Base-by-base conservation (phyloP, 1,140 invertebrate species). In the Musca vetustissima region DNA sequence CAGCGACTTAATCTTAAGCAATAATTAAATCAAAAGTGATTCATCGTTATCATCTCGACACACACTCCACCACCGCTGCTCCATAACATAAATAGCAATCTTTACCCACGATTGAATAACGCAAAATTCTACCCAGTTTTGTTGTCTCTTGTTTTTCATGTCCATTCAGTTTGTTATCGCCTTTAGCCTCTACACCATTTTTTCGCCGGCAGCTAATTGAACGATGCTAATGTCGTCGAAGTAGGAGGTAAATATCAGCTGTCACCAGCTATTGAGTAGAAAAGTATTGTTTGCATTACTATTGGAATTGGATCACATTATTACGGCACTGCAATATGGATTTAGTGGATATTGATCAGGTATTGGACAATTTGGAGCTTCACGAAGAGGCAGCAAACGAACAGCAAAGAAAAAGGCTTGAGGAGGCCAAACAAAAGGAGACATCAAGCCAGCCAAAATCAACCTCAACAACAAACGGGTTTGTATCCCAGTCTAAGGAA, bases 351-450 rank as follows among this genome's bases (percentile, higher is more conserved):
- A 86, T 95, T 73, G 92, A 95, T 83, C 92, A 93, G 85, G 91
- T 94, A 73, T 85, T 95, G 61, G 92, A 95, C 83, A 92, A 94
- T 77, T 92, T 95, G 83, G 93, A 95, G 83, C 43, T 76, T 24
- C 69, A 70, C 49, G 70, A 75, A 55, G 57, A 61, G 9, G 71
- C 74, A 21, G 75, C 74, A 15, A 72, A 81, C 52, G 76, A 76
- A 49, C 71, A 80, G 61, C 64, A 71, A 64, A 75, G 67, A 43
- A 43, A 43, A 43, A 43, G 36, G 13, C 36, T 43, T 11, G 36
- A 43, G 11, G 36, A 43, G 11, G 11, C 36, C 36, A 43, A 49
- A 50, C 68, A 88, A 90, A 77, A 88, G 36, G 88, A 79, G 88
- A 91, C 87, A 69, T 73, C 52, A 71, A 70, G 15, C 47, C 47